Evolutionary conservation across 2,797 vertebrate genomes (phyloP), one percentile per base, ranked within the genome.

Genomic region (Rhodeus uyekii): DNA sequence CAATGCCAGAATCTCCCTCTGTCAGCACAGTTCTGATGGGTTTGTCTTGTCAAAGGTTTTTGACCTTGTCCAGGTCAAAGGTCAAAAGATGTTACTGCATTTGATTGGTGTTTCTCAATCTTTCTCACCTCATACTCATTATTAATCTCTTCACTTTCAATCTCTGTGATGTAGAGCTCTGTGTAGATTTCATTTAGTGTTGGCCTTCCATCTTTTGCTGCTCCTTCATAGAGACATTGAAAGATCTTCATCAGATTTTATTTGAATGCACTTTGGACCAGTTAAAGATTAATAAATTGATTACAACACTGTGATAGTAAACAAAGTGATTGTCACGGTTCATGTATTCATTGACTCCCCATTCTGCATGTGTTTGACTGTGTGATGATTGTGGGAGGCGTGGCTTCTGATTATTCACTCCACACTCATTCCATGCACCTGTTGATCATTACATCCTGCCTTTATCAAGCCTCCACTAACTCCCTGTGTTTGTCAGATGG

Each of bases 151-250:
- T 38, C 74, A 60, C 55, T 76, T 16, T 65, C 34, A 48, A 44
- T 65, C 24, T 78, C 76, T 29, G 63, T 78, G n/a, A 78, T 78
- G 76, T 53, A 50, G 24, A 78, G 63, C n/a, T n/a, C n/a, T n/a
- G n/a, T n/a, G n/a, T n/a, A n/a, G n/a, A n/a, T n/a, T n/a, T 69
- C 65, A 38, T 71, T 71, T 3, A 80, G 65, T 13, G 34, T 44
- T 80, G 65, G 24, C 38, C 27, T 58, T 69, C 78, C 36, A 7
- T 18, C n/a, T 32, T 38, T 39, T 55, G 50, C 36, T 27, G 27
- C 18, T 80, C 48, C 78, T 29, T 69, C 78, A 79, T 42, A 24
- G 53, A 75, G n/a, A 60, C n/a, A 60, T 22, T 44, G 18, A 71
- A 71, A 71, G 14, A 29, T 71, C 68, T 48, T 48, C 24, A 19